Base-by-base conservation (phyloP, 1,140 invertebrate species). In the Pseudomyrmex dendroicus region DNA sequence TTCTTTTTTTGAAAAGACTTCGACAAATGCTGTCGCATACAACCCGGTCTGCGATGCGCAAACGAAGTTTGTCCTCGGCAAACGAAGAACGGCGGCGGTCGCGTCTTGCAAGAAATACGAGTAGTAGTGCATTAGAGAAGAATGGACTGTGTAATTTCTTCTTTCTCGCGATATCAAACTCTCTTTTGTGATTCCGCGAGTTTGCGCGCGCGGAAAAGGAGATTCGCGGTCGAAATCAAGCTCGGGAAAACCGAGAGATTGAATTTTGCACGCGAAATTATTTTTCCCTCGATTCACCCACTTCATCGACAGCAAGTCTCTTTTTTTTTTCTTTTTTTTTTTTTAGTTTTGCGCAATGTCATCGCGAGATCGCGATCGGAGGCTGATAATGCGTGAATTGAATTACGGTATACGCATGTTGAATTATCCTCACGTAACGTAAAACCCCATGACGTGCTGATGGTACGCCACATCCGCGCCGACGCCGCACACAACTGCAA, bases 401-500 rank as follows among this genome's bases (percentile, higher is more conserved):
- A 92, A 90, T 91, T 91, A 92, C 87, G 88, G 86, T 90, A 91
- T 80, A 89, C 89, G 82, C 86, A 88, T 92, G 90, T 86, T 89
- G 84, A 88, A 90, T 92, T 90, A 86, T 92, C 91, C 94, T 94
- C 92, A 95, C 94, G 94, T 92, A 86, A 94, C 91, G 90, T 94
- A 95, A 90, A 93, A 87, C 67, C 94, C 94, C 83, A 94, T 93
- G 66, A 90, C 83, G 85, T 95, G 91, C 46, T 91, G 92, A 76
- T 93, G 92, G 74, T 92, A 93, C 35, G 93, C 92, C 57, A 94
- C 92, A 88, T 95, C 94, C 54, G 90, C 93, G 17, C 94, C 94
- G 70, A 95, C 94, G 57, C 94, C 94, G 85, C 93, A 94, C 63
- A 94, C 88, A 72, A 95, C 94, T 95, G 92, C 17, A 94, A 94